Percentiles rank a stretch among this genome's conserved stretches.
These are phyloP conservation scores for Drepana falcataria DNA, from an alignment of 2,888 invertebrate genomes.

Conservation along the genomic window DNA sequence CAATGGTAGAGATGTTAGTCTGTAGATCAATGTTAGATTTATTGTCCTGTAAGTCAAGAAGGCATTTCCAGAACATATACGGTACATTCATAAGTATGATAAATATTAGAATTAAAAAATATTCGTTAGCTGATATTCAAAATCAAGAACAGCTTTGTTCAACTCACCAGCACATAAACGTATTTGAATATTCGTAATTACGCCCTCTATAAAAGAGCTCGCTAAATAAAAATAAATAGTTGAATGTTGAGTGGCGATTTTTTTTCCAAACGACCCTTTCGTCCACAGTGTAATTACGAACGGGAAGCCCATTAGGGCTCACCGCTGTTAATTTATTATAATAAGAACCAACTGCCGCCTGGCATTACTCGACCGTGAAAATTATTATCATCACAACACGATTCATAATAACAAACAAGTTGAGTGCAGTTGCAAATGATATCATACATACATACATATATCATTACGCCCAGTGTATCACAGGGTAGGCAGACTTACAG, in stretches of 20 bases:
- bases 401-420: slow-evolving; percentile 27
- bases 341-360: slow-evolving; percentile 71
- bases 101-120: too few species aligned
- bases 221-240: slow-evolving; percentile 25
- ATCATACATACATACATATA: too few species aligned
- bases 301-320: slow-evolving; percentile 60
- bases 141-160: slow-evolving; percentile 28
- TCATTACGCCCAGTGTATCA: too few species aligned
- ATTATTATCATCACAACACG: slow-evolving; percentile 66
- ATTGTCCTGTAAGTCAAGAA: too few species aligned
- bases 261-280: slow-evolving; percentile 51
- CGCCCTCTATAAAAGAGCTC: slow-evolving; percentile 12
- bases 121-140: too few species aligned
- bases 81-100: too few species aligned
- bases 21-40: too few species aligned
- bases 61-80: too few species aligned
- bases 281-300: slow-evolving; percentile 61
- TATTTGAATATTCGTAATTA: slow-evolving; percentile 23
- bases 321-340: slow-evolving; percentile 71
- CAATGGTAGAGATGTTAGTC: too few species aligned
- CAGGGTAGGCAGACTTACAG: too few species aligned
- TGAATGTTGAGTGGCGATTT: slow-evolving; percentile 16
- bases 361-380: slow-evolving; percentile 65
- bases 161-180: slow-evolving; percentile 22
- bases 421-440: too few species aligned